Evolutionary conservation across 2,797 vertebrate genomes (phyloP).

Genomic region (Sebastes matsubarae): DNA sequence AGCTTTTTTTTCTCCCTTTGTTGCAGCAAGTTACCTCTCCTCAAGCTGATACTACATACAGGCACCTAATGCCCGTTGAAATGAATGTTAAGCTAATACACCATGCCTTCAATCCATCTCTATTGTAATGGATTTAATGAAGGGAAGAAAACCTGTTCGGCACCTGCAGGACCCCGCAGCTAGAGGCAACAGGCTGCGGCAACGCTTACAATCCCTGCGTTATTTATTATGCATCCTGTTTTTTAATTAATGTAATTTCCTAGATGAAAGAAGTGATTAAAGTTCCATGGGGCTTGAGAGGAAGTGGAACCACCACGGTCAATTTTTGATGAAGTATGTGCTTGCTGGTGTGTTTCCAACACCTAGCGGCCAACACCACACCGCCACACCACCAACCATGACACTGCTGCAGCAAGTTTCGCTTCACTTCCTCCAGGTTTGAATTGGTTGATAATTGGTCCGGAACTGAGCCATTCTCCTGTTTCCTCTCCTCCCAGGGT

Average conservation of each 20-base stretch:
- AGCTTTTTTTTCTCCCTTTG: constrained; percentile 16
- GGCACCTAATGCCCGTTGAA: constrained; percentile 15
- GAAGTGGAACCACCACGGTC: constrained; percentile 69
- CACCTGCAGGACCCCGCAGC: constrained; percentile 48
- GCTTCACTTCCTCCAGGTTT: constrained; percentile 65
- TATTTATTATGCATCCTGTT: constrained; percentile 76
- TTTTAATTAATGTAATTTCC: constrained; percentile 80
- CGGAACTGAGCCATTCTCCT: constrained; percentile 61
- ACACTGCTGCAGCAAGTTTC: constrained; percentile 19
- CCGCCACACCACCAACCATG: not conserved
- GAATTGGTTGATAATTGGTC: constrained; percentile 65
- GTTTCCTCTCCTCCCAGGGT: constrained; percentile 81
- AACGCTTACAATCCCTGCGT: constrained; percentile 47
- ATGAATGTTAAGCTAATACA: constrained; percentile 24
- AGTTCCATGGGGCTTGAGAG: constrained; percentile 62
- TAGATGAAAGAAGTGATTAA: constrained; percentile 76
- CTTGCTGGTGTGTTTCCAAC: constrained; percentile 44
- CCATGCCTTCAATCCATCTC: constrained; percentile 36
- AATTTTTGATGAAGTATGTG: constrained; percentile 69
- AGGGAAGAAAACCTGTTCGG: constrained; percentile 46
- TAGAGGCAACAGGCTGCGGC: constrained; percentile 51
- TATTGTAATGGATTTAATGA: constrained; percentile 44
- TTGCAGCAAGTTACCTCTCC: constrained; percentile 22
- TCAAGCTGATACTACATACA: constrained; percentile 27
- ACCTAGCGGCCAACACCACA: constrained; percentile 39